These are phyloP conservation scores for Lepus americanus DNA, from an alignment of 2,113 vertebrate species.

Conservation along the genomic window DNA sequence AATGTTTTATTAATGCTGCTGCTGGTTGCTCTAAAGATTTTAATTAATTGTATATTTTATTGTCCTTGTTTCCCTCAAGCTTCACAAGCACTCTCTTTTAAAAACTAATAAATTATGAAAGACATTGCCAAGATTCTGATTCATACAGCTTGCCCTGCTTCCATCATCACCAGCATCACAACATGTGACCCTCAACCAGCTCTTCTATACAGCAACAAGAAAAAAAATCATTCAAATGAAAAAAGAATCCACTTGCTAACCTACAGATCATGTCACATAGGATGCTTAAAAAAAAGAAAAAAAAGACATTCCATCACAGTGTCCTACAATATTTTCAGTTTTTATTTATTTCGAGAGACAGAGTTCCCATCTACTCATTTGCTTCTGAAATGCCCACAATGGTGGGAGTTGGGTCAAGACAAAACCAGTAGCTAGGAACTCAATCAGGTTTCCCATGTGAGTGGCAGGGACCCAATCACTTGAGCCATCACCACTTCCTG, in stretches of 20 bases:
- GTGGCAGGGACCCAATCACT: too few species aligned
- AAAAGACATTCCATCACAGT: neutral
- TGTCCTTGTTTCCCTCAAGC: constrained; percentile 56
- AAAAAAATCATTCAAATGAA: constrained; percentile 41
- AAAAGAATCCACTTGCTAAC: neutral
- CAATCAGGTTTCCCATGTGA: too few species aligned
- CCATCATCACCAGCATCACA: neutral
- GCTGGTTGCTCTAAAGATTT: constrained; percentile 63
- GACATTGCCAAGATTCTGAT: constrained; percentile 31
- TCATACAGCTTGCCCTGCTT: neutral
- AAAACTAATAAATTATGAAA: constrained; percentile 70
- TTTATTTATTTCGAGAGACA: too few species aligned
- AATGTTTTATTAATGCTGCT: constrained; percentile 75
- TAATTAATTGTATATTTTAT: constrained; percentile 77
- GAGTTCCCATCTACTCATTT: too few species aligned
- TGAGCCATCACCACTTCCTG: too few species aligned
- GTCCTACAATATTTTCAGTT: neutral
- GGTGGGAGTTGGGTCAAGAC: too few species aligned
- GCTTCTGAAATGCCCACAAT: too few species aligned
- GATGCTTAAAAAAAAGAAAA: neutral
- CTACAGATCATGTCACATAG: neutral
- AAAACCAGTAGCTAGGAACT: too few species aligned
- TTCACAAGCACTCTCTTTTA: constrained; percentile 63
- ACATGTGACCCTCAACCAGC: constrained; percentile 2
- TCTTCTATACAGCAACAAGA: neutral